A percentile compares a stretch with the other conserved stretches of the same genome.
Conservation (phyloP, 2,888 invertebrate genomes). For the Aelia acuminata region DNA sequence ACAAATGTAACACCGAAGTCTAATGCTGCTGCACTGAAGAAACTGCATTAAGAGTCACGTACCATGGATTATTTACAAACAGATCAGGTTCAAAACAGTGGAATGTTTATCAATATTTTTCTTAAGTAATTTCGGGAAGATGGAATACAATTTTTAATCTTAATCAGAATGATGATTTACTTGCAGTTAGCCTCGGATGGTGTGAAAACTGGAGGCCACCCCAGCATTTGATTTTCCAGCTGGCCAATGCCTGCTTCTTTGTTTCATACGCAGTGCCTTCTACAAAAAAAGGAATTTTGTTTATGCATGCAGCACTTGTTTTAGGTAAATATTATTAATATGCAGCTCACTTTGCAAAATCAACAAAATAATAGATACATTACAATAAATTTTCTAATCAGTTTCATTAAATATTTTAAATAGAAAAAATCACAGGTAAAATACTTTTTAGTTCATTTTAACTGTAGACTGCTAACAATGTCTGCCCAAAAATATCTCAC, state of each 20-base stretch:
- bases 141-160: not conserved
- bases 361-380: too few relatives aligned
- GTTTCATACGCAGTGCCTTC: slow-evolving; percentile 86
- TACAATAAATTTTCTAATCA: too few relatives aligned
- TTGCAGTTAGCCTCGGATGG: slow-evolving; percentile 69
- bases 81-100: slow-evolving; percentile 55
- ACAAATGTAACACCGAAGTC: slow-evolving; percentile 9
- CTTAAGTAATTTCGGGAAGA: not conserved
- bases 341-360: not conserved
- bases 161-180: slow-evolving; percentile 49
- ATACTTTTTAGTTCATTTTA: too few relatives aligned
- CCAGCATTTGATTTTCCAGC: slow-evolving; percentile 81
- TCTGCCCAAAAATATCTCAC: too few relatives aligned
- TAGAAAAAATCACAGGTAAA: too few relatives aligned
- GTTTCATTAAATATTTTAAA: too few relatives aligned
- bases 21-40: slow-evolving; percentile 13
- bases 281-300: slow-evolving; percentile 83
- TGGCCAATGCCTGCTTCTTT: slow-evolving; percentile 84
- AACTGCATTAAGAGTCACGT: slow-evolving; percentile 17
- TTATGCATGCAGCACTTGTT: slow-evolving; percentile 86
- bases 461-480: too few relatives aligned
- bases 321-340: slow-evolving; percentile 75
- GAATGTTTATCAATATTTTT: not conserved
- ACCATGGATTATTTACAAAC: slow-evolving; percentile 58
- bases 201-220: slow-evolving; percentile 82